Conservation (phyloP, 2,888 invertebrate species). For the Cheilosia soror region DNA sequence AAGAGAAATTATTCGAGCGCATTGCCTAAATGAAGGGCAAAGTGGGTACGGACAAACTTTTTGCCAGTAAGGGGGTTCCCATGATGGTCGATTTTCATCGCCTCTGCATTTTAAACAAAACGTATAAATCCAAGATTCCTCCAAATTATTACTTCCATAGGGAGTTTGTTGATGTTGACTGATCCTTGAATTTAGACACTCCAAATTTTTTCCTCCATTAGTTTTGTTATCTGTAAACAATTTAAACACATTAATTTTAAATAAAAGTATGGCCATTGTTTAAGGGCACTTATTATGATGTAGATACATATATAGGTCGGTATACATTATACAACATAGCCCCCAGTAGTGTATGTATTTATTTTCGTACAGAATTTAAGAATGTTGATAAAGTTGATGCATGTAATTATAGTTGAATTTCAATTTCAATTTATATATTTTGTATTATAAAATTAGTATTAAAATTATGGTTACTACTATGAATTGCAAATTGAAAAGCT, state of each 20-base stretch:
- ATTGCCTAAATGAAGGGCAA: slow-evolving; percentile 93
- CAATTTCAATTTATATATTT: no score
- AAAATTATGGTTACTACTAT: no score
- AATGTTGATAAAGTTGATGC: no score
- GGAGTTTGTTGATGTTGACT: slow-evolving; percentile 78
- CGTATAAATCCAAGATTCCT: slow-evolving; percentile 91
- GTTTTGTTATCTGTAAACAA: slow-evolving; percentile 79
- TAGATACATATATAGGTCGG: no score
- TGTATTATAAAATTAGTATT: no score
- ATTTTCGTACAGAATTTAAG: no score
- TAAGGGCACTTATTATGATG: no score
- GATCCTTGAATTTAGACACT: slow-evolving; percentile 80
- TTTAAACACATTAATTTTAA: not conserved
- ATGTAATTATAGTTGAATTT: no score
- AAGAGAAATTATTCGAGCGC: slow-evolving; percentile 90
- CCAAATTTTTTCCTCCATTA: slow-evolving; percentile 78
- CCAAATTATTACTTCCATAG: slow-evolving; percentile 78
- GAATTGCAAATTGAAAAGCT: no score
- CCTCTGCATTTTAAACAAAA: slow-evolving; percentile 92
- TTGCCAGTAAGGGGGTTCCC: slow-evolving; percentile 93
- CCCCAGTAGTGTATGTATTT: no score
- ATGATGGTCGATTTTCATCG: slow-evolving; percentile 90
- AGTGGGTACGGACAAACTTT: slow-evolving; percentile 92
- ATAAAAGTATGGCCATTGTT: not conserved
- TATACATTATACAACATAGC: no score